Evolutionary conservation across 2,797 vertebrate species (phyloP).

Genomic region (Lycodopsis pacificus): DNA sequence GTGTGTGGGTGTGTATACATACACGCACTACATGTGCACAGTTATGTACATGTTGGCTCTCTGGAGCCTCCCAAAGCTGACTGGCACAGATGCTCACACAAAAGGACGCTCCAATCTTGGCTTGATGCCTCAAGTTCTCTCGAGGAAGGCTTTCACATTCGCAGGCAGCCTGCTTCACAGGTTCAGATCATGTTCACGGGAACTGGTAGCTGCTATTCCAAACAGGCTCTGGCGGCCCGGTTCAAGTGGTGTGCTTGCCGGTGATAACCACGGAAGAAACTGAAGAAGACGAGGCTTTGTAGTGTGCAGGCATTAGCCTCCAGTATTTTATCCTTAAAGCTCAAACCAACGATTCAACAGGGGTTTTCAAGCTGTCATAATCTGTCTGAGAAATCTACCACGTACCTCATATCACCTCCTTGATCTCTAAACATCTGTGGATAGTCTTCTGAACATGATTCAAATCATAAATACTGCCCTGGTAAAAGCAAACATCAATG

Average conservation of each 20-base stretch:
- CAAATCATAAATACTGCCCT: slow-evolving; percentile 48
- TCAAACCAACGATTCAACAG: slow-evolving; percentile 40
- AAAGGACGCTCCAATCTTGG: slow-evolving; percentile 40
- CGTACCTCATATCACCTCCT: slow-evolving; percentile 35
- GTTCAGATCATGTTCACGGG: slow-evolving; percentile 50
- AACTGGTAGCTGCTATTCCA: slow-evolving; percentile 33
- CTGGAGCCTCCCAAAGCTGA: slow-evolving; percentile 32
- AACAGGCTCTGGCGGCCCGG: slow-evolving; percentile 28
- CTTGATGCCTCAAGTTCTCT: slow-evolving; percentile 25
- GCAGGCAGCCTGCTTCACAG: slow-evolving; percentile 26
- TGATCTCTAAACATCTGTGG: slow-evolving; percentile 56
- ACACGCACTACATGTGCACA: background rate
- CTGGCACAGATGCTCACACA: slow-evolving; percentile 27
- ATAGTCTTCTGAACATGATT: slow-evolving; percentile 47
- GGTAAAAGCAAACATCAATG: slow-evolving; percentile 38
- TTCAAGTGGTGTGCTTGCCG: slow-evolving; percentile 31
- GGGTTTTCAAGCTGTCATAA: slow-evolving; percentile 57
- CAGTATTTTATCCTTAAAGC: slow-evolving; percentile 50
- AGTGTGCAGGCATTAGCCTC: slow-evolving; percentile 41
- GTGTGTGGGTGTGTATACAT: background rate
- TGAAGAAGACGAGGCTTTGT: slow-evolving; percentile 45
- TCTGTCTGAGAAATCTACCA: slow-evolving; percentile 55
- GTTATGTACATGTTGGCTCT: slow-evolving; percentile 33
- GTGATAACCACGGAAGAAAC: slow-evolving; percentile 27
- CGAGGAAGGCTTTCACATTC: slow-evolving; percentile 47